phyloP scores from a whole-genome alignment of 1,140 invertebrate genomes.

The Heliconius melpomene region DNA sequence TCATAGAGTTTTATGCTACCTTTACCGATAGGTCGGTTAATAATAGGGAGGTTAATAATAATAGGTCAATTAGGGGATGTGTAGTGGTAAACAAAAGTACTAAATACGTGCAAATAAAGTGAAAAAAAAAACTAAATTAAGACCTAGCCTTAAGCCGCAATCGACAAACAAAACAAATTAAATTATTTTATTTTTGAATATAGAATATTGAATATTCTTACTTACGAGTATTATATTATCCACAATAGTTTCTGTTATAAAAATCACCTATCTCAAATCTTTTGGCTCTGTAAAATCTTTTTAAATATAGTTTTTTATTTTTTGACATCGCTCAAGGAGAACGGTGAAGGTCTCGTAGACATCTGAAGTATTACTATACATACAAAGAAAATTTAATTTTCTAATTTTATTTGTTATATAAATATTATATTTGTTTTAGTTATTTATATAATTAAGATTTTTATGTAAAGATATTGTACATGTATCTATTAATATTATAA shows the following conservation, averaged over 20 bases:
- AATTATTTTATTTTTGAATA: too few relatives aligned
- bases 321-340: slow-evolving; percentile 12
- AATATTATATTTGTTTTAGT: not conserved
- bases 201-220: too few relatives aligned
- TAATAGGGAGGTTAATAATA: too few relatives aligned
- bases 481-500: not conserved
- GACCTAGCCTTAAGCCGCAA: too few relatives aligned
- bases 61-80: too few relatives aligned
- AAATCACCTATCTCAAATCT: not conserved
- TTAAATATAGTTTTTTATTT: not conserved
- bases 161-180: too few relatives aligned
- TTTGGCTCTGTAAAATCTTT: not conserved
- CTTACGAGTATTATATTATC: not conserved
- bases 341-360: slow-evolving; percentile 3
- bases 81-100: too few relatives aligned
- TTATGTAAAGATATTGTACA: not conserved
- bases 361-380: not conserved
- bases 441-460: not conserved
- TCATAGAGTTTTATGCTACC: too few relatives aligned
- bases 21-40: too few relatives aligned
- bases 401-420: not conserved
- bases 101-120: too few relatives aligned
- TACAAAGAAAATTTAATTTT: not conserved
- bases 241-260: not conserved
- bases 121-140: too few relatives aligned